These are phyloP conservation scores for Toxostoma redivivum DNA, from an alignment of 2,113 vertebrate genomes.

Conservation along the genomic window DNA sequence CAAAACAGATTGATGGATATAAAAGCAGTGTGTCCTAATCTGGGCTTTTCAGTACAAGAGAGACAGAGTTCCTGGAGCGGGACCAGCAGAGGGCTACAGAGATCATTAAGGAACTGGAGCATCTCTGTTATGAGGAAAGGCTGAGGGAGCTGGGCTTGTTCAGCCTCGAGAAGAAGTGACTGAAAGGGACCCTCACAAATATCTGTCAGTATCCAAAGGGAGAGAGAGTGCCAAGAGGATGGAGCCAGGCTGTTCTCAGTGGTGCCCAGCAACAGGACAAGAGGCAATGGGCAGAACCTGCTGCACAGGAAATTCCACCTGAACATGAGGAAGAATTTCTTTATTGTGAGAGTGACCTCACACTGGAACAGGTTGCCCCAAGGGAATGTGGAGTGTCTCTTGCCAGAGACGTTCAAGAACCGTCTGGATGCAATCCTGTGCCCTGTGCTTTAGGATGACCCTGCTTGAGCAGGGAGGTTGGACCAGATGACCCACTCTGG, in stretches of 20 bases:
- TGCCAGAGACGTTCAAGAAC: not conserved
- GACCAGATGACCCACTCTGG: not conserved
- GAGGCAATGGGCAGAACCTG: not conserved
- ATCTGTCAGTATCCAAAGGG: not conserved
- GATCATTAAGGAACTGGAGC: not conserved
- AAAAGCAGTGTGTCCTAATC: not conserved
- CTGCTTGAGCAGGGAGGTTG: not conserved
- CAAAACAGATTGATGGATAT: not conserved
- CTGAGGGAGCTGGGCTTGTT: not conserved
- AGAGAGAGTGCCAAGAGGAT: not conserved
- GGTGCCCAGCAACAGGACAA: not conserved
- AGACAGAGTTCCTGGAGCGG: not conserved
- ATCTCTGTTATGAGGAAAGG: not conserved
- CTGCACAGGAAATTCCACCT: not conserved
- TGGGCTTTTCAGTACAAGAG: not conserved
- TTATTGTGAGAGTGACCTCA: not conserved
- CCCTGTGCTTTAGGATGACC: not conserved
- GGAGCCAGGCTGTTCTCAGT: not conserved
- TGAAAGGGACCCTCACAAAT: not conserved
- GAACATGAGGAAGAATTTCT: not conserved
- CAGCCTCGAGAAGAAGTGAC: rapidly evolving
- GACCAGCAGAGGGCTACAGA: not conserved
- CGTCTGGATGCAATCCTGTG: not conserved
- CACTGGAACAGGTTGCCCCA: not conserved
- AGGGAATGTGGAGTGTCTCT: not conserved